These are phyloP conservation scores for Leptinotarsa peninsularis DNA, from an alignment of 2,888 invertebrate genomes.

Conservation along the genomic window DNA sequence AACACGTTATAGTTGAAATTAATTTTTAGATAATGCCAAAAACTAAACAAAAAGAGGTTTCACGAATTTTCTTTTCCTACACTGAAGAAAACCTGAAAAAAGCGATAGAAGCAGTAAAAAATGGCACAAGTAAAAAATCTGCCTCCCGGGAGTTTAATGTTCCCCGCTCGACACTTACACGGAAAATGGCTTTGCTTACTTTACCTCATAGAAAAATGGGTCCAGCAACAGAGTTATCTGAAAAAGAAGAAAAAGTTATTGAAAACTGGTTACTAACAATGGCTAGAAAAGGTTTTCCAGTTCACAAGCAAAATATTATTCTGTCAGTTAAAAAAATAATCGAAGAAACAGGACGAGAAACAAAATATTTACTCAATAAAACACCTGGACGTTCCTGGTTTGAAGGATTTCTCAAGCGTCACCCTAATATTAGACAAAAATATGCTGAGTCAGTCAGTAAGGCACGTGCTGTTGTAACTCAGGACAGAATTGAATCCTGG, in stretches of 20 bases:
- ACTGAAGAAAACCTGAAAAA: conserved; percentile 15
- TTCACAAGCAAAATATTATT: neutral
- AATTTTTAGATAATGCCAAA: neutral
- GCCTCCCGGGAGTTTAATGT: neutral
- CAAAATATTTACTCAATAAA: too few species aligned
- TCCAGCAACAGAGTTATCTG: conserved; percentile 1
- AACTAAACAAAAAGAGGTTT: neutral
- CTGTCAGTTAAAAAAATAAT: neutral
- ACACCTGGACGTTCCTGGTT: neutral
- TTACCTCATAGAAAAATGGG: neutral
- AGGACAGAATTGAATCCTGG: neutral
- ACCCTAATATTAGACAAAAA: neutral
- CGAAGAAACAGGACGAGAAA: neutral
- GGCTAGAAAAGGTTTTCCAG: neutral
- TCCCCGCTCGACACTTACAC: conserved; percentile 2
- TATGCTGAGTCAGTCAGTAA: neutral
- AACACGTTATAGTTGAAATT: too few species aligned
- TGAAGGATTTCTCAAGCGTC: neutral
- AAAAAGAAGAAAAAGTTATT: neutral
- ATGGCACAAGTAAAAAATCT: neutral
- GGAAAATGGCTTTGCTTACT: neutral
- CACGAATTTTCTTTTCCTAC: neutral
- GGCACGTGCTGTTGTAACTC: neutral
- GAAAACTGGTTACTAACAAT: neutral
- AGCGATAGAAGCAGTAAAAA: conserved; percentile 16